Evolutionary conservation across 2,113 vertebrate genomes (phyloP).

Genomic region (Mus musculus): GRCm39 chrX:112465501-112466000

Average conservation of each 20-base stretch:
- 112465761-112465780: background rate
- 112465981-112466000: conserved; percentile 90
- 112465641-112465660: conserved; percentile 6
- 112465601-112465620: background rate
- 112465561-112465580: background rate
- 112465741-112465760: conserved; percentile 36
- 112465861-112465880: conserved; percentile 28
- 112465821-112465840: conserved; percentile 13
- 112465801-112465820: background rate
- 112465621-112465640: conserved; percentile 9
- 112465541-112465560: background rate
- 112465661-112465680: background rate
- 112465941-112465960: conserved; percentile 95
- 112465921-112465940: conserved; percentile 70
- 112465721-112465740: conserved; percentile 11
- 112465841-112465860: conserved; percentile 28
- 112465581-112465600: conserved; percentile 21
- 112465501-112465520: background rate
- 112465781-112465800: conserved; percentile 21
- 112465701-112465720: background rate
- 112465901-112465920: conserved; percentile 59
- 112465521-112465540: conserved; percentile 27
- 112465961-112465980: conserved; percentile 94
- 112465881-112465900: conserved; percentile 1
- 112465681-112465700: background rate